These are phyloP conservation scores for Gadus macrocephalus DNA, from an alignment of 2,113 vertebrate genomes.

Conservation along the genomic window DNA sequence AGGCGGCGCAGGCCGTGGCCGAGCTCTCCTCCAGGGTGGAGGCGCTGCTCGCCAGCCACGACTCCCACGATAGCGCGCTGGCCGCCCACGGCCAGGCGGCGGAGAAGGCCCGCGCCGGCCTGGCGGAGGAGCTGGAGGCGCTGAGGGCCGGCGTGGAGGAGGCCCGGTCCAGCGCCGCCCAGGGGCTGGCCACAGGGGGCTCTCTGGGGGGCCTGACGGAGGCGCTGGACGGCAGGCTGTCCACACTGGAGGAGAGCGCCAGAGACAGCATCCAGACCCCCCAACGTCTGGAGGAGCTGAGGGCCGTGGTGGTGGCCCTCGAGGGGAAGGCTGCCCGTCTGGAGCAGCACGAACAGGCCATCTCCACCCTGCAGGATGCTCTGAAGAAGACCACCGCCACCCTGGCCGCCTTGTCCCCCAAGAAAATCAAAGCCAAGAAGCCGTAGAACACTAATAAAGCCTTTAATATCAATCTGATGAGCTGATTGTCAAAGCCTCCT, in stretches of 20 bases:
- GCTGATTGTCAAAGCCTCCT: too few species aligned
- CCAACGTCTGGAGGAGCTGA: constrained; percentile 79
- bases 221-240: constrained; percentile 41
- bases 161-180: constrained; percentile 61
- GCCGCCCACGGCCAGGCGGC: constrained; percentile 48
- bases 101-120: constrained; percentile 37
- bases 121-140: constrained; percentile 47
- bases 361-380: constrained; percentile 73
- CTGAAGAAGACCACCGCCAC: constrained; percentile 76
- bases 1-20: constrained; percentile 54
- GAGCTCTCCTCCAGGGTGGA: constrained; percentile 68
- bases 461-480: too few species aligned
- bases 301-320: constrained; percentile 73
- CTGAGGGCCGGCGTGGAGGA: constrained; percentile 54
- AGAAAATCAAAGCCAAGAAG: background rate
- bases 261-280: constrained; percentile 58
- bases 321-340: constrained; percentile 80
- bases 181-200: constrained; percentile 62
- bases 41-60: constrained; percentile 66
- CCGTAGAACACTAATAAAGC: too few species aligned
- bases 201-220: constrained; percentile 53
- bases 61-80: constrained; percentile 67
- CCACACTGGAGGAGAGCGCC: constrained; percentile 29
- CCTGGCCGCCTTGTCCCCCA: constrained; percentile 70
- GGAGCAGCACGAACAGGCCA: constrained; percentile 78